Evolutionary conservation across 2,888 invertebrate genomes (phyloP).

Genomic region (Drosophila suboccidentalis): DNA sequence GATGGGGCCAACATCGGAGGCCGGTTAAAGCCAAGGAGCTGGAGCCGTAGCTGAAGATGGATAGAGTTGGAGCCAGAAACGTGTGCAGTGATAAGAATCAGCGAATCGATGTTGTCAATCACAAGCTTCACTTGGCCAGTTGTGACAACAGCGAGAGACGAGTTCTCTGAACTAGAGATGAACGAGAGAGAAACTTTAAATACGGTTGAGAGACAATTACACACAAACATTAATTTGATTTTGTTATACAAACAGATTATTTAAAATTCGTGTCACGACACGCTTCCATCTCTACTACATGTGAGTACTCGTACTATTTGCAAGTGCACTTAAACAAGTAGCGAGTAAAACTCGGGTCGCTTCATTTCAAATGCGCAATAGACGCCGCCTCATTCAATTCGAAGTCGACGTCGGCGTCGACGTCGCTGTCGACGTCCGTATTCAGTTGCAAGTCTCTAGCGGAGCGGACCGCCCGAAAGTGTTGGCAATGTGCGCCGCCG

Average conservation of each 20-base stretch:
- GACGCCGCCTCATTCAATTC: conserved; percentile 53
- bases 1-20: conserved; percentile 55
- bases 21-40: conserved; percentile 40
- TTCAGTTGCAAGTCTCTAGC: conserved; percentile 2
- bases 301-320: background rate
- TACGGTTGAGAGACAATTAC: no score
- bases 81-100: conserved; percentile 71
- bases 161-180: conserved; percentile 9
- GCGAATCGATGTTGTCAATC: conserved; percentile 71
- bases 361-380: conserved; percentile 69
- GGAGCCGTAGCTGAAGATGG: conserved; percentile 19
- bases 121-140: conserved; percentile 44
- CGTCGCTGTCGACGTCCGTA: conserved; percentile 2
- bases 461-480: conserved; percentile 67
- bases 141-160: background rate
- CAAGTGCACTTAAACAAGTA: conserved; percentile 33
- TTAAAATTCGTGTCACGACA: conserved; percentile 16
- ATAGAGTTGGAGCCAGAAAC: conserved; percentile 42
- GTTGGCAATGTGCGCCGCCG: conserved; percentile 78
- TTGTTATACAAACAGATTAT: background rate
- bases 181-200: background rate
- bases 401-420: conserved; percentile 23
- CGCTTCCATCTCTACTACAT: conserved; percentile 17
- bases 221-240: background rate
- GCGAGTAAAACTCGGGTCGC: conserved; percentile 33